Conservation (phyloP, 1,140 invertebrate genomes). For the Drosophila kurseongensis region DNA sequence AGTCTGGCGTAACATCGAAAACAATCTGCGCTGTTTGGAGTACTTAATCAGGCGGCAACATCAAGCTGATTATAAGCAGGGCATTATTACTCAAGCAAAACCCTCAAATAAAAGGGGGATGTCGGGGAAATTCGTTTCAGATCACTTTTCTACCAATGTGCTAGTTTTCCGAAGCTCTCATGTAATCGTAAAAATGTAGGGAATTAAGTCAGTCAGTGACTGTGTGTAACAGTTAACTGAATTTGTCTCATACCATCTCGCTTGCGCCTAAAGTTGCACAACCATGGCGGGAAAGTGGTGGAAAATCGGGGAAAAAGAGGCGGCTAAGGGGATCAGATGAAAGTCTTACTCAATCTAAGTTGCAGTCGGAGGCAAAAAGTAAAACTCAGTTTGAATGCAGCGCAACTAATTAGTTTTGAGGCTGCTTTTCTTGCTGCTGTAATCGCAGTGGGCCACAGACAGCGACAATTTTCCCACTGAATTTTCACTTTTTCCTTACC, state of each 20-base stretch:
- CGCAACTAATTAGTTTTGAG: constrained; percentile 78
- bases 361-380: constrained; percentile 56
- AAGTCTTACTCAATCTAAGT: constrained; percentile 73
- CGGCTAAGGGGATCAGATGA: constrained; percentile 41
- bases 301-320: constrained; percentile 14
- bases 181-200: constrained; percentile 68
- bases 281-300: constrained; percentile 25
- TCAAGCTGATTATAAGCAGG: constrained; percentile 30
- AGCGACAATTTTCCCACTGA: constrained; percentile 79
- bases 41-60: constrained; percentile 41
- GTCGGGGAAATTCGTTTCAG: constrained; percentile 3
- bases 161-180: constrained; percentile 13
- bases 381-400: constrained; percentile 69
- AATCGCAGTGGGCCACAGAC: constrained; percentile 63
- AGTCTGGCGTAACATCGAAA: constrained; percentile 39
- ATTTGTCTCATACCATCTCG: constrained; percentile 57
- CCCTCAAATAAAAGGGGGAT: background rate
- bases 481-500: constrained; percentile 70
- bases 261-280: constrained; percentile 31
- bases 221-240: constrained; percentile 79
- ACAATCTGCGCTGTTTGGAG: constrained; percentile 33
- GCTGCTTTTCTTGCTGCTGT: constrained; percentile 55
- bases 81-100: constrained; percentile 14
- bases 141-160: constrained; percentile 27
- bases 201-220: constrained; percentile 78